Evolutionary conservation across 2,888 invertebrate genomes (phyloP).

Genomic region (Ichneumoninae sp.): DNA sequence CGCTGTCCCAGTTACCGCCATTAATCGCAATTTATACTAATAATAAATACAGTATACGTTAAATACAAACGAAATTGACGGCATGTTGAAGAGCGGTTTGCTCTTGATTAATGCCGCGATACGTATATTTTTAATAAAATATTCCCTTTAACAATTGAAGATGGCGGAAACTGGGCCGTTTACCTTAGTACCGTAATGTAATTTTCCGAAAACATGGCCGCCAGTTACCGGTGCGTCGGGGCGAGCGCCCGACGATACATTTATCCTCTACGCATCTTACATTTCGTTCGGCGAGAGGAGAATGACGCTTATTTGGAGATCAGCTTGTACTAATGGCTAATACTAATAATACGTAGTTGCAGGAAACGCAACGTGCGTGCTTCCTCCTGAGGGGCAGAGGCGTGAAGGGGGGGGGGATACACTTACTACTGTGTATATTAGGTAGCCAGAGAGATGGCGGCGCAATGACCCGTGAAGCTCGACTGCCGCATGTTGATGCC

Average conservation of each 20-base stretch:
- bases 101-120: no score
- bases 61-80: no score
- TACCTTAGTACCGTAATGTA: no score
- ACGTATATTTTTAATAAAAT: no score
- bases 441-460: slow-evolving; percentile 37
- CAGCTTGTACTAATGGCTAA: not conserved
- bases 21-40: no score
- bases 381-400: not conserved
- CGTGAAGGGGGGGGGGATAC: not conserved
- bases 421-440: not conserved
- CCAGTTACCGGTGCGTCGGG: no score
- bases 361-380: slow-evolving; percentile 14
- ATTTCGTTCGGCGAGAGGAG: not conserved
- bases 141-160: no score
- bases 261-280: not conserved
- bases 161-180: no score
- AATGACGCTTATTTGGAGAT: not conserved
- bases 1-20: no score
- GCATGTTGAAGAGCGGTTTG: no score
- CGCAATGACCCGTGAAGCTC: slow-evolving; percentile 73
- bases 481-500: slow-evolving; percentile 63
- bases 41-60: no score
- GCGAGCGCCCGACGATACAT: not conserved
- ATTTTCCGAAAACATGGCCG: no score
- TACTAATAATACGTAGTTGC: not conserved